phyloP scores from a whole-genome alignment of 2,113 vertebrate genomes.

The Irena cyanogastra region DNA sequence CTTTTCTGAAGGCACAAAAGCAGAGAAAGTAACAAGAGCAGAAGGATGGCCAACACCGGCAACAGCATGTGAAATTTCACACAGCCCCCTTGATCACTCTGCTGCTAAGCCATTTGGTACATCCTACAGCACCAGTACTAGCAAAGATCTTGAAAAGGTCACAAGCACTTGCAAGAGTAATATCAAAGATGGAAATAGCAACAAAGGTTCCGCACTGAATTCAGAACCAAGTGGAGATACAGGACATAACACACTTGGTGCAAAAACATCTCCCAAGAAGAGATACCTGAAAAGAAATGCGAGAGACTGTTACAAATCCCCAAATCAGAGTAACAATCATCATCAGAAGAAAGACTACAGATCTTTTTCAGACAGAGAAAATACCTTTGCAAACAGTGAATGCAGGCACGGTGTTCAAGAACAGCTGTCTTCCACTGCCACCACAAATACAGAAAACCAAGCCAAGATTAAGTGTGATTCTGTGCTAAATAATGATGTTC shows the following conservation, averaged over 20 bases:
- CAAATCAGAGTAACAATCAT: neutral
- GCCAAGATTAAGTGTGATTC: slow-evolving; percentile 43
- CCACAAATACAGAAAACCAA: slow-evolving; percentile 1
- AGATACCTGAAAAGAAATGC: slow-evolving; percentile 34
- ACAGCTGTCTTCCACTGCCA: slow-evolving; percentile 4
- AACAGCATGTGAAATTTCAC: neutral
- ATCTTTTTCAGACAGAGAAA: slow-evolving; percentile 42
- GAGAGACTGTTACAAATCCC: slow-evolving; percentile 32
- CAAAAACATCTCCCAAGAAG: slow-evolving; percentile 55
- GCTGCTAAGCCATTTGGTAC: neutral
- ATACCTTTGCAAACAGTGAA: neutral
- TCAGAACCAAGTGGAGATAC: neutral
- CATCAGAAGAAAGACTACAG: slow-evolving; percentile 22
- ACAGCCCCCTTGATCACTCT: neutral
- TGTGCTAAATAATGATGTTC: slow-evolving; percentile 59
- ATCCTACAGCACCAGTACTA: neutral
- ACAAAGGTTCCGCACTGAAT: neutral
- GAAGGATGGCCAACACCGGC: neutral
- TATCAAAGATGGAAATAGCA: neutral
- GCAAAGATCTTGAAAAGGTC: neutral
- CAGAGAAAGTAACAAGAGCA: neutral
- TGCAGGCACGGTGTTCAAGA: slow-evolving; percentile 42
- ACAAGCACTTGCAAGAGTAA: neutral
- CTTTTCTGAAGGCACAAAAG: neutral
- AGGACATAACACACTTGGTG: neutral